A percentile compares a stretch with the other conserved stretches of the same genome.
phyloP scores from a whole-genome alignment of 2,888 invertebrate genomes.

The Noctua fimbriata region DNA sequence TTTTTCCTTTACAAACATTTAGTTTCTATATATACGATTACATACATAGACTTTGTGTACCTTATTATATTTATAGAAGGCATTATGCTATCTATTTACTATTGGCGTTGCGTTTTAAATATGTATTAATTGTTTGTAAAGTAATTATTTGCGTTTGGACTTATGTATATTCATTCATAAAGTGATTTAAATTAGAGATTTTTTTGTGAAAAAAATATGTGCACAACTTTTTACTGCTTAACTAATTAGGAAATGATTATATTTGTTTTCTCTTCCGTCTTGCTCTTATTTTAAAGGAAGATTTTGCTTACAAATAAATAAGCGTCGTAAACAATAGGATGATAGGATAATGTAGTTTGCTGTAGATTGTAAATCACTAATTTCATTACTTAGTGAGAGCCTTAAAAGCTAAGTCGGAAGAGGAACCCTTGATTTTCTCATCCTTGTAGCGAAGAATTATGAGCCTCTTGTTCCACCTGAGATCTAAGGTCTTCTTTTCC shows the following conservation, averaged over 20 bases:
- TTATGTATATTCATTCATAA: slow-evolving; percentile 27
- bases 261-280: not conserved
- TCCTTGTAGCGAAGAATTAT: not conserved
- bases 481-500: not conserved
- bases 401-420: no score
- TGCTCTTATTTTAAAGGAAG: not conserved
- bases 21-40: slow-evolving; percentile 7
- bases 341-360: not conserved
- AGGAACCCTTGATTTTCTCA: not conserved
- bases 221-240: not conserved
- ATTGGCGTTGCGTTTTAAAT: slow-evolving; percentile 11
- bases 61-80: slow-evolving; percentile 49
- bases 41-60: slow-evolving; percentile 23
- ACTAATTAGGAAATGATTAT: not conserved
- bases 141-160: slow-evolving; percentile 24
- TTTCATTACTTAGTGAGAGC: not conserved
- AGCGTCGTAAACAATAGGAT: not conserved
- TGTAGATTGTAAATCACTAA: no score
- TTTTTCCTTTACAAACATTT: slow-evolving; percentile 33
- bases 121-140: slow-evolving; percentile 37
- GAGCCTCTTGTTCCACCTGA: not conserved
- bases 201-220: not conserved
- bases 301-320: not conserved
- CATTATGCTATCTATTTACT: slow-evolving; percentile 24
- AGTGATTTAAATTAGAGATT: not conserved